Conservation (phyloP, 2,113 vertebrate genomes). For the Andinoacara biseriatus region DNA sequence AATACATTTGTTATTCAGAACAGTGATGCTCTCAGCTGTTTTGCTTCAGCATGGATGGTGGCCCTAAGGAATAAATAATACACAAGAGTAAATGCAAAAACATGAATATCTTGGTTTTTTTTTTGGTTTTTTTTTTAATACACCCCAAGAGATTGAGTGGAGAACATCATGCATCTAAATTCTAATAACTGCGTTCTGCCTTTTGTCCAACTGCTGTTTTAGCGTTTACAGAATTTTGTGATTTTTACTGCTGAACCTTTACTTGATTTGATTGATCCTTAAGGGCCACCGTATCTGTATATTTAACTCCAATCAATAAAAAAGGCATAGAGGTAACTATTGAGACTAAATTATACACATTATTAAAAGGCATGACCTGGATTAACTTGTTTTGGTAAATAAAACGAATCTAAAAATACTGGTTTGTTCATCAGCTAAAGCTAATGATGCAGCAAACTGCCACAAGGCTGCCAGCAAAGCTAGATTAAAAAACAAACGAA, state of each 20-base stretch:
- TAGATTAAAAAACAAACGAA: accelerated
- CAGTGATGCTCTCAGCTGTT: background rate
- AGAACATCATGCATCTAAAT: accelerated
- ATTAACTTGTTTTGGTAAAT: background rate
- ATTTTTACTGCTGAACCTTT: background rate
- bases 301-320: background rate
- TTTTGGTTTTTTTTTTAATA: background rate
- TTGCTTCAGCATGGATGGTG: background rate
- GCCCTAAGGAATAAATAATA: conserved; percentile 9
- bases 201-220: background rate
- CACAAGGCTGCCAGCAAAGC: no score
- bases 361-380: background rate
- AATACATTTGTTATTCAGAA: background rate
- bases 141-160: background rate
- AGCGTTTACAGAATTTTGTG: background rate
- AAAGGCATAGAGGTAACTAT: no score
- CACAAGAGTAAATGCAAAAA: background rate
- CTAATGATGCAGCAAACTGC: no score
- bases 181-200: background rate
- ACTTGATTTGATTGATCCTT: background rate
- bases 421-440: no score
- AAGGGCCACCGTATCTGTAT: background rate
- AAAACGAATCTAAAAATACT: background rate
- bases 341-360: no score
- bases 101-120: background rate